Conservation (phyloP, 2,797 vertebrate genomes). For the Mus spretus region DNA sequence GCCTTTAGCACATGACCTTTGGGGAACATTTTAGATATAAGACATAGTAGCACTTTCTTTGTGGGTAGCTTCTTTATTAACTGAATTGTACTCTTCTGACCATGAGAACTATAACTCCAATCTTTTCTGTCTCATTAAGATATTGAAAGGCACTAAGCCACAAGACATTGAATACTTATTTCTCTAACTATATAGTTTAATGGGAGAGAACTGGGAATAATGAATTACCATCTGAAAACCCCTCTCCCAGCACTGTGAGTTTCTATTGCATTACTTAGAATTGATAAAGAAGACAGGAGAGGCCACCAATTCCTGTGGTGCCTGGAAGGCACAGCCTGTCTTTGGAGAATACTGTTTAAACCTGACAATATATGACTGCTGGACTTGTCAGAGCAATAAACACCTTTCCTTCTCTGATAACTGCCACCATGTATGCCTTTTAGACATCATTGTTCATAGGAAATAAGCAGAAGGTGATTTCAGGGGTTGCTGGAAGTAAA, state of each 20-base stretch:
- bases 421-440: background rate
- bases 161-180: conserved; percentile 1
- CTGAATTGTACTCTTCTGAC: background rate
- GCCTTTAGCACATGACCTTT: background rate
- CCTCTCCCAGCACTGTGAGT: background rate
- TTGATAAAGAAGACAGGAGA: conserved; percentile 12
- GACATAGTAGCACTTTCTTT: background rate
- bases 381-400: background rate
- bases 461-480: conserved; percentile 16
- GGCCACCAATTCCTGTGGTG: background rate
- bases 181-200: conserved; percentile 23
- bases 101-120: background rate
- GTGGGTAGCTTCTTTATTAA: background rate
- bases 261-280: background rate
- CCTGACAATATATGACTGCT: background rate
- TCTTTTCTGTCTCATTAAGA: background rate
- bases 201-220: background rate
- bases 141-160: background rate
- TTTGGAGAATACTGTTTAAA: background rate
- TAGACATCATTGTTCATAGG: background rate
- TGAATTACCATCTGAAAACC: background rate
- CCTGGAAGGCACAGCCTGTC: conserved; percentile 35
- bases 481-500: no score
- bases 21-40: background rate
- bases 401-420: conserved; percentile 64